phyloP scores from a whole-genome alignment of 2,113 vertebrate species.

The Australoheros scitulus region DNA sequence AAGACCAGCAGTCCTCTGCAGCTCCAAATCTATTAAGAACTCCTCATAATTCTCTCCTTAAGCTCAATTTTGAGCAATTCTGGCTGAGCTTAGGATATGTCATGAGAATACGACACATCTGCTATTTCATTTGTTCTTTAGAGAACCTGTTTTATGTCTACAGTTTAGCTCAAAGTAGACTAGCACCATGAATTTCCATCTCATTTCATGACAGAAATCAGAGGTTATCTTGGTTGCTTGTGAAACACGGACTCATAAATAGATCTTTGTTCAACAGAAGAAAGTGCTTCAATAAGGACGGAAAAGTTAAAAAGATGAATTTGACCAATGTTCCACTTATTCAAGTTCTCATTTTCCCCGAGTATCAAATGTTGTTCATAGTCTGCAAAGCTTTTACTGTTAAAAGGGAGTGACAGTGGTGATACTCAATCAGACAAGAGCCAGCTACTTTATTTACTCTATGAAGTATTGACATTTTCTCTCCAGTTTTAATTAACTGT shows the following conservation, averaged over 20 bases:
- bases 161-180: neutral
- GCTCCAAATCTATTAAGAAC: neutral
- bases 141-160: neutral
- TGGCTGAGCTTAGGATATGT: neutral
- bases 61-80: neutral
- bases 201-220: slow-evolving; percentile 27
- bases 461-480: neutral
- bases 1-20: neutral
- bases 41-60: neutral
- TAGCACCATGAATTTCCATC: neutral
- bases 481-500: neutral
- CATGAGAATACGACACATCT: neutral
- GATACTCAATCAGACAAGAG: slow-evolving; percentile 22
- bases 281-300: slow-evolving; percentile 14
- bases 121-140: neutral
- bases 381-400: slow-evolving; percentile 38
- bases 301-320: slow-evolving; percentile 8
- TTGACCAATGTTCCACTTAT: slow-evolving; percentile 2
- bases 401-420: slow-evolving; percentile 13
- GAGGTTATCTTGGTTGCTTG: slow-evolving; percentile 16
- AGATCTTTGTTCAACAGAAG: slow-evolving; percentile 8
- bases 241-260: slow-evolving; percentile 33
- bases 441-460: neutral
- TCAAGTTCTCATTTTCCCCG: slow-evolving; percentile 41
- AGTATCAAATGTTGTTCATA: slow-evolving; percentile 40